Evolutionary conservation across 30 jellyfish, hydroid and myxozoan species (phyloP), one percentile per base, ranked within the genome.

Genomic region (Cassiopea andromeda): DNA sequence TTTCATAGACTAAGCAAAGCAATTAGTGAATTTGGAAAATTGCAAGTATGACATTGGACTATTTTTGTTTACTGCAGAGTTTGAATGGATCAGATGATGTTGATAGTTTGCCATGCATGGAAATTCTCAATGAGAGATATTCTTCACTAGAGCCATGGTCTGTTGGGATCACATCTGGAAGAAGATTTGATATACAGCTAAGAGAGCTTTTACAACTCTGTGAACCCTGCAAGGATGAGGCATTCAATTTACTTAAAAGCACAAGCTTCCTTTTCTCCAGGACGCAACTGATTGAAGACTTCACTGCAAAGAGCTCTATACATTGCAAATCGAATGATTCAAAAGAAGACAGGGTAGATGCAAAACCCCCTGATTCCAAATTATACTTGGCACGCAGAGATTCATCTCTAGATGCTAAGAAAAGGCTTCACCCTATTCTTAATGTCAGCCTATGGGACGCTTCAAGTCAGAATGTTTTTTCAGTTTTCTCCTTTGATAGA

Each of bases 151-250:
- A 92, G 47, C 97, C 97, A 2, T 69, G 89, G 10, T 85, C 92
- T 3, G 91, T 92, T 16, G 97, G 97, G 5, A 87, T 92, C 27
- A 57, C 97, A 18, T 85, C 94, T 44, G 97, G 97, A 7, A 81
- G 97, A 27, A 85, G 88, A 50, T 92, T 92, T 86, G 97, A 92
- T 69, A 70, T 58, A 46, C 89, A 85, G 64, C 75, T 92, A 73
- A 73, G 93, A 57, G 58, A 80, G 7, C 89, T 92, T 7, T 84
- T 12, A 67, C 95, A 85, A 46, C 95, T 92, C n/a, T 85, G 95
- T 54, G 60, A 67, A 38, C 89, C 92, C 15, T 70, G 93, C 70
- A 78, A 85, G 60, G 84, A 82, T 17, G 93, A 90, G 47, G 93
- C 93, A 1, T 82, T 90, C 44, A 69, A 61, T 48, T 66, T 90